Evolutionary conservation across 2,113 vertebrate genomes (phyloP), one percentile per base, ranked within the genome.

Genomic region (Microcebus jonahi): DNA sequence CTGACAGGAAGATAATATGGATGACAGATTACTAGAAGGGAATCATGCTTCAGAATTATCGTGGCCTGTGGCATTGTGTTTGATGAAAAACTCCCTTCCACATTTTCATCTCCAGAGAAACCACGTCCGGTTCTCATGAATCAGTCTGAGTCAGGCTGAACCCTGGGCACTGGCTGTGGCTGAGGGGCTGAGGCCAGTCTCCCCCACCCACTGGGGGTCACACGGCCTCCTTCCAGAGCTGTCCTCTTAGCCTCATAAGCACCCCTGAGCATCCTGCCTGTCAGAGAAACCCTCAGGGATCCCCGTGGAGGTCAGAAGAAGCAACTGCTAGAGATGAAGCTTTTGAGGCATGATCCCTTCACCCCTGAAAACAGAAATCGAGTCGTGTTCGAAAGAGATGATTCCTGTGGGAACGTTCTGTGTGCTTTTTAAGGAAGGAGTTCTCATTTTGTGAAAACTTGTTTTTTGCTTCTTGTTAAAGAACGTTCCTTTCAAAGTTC

Each of bases 21-120:
- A 59, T 76, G 63, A 84, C 83, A 96, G 92, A 90, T 94, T 34
- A 79, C 59, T 77, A 65, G 76, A 42, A 55, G 68, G 31, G 53
- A 93, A 55, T 14, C n/a, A 20, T 15, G 53, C 45, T 89, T 93
- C 68, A 18, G 55, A 94, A 89, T 90, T 18, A 86, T 48, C 39
- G 6, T 36, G 23, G 45, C 90, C 88, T 36, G 59, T 25, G 53
- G 50, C 53, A 13, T 11, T 48, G 39, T 34, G 27, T 75, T 65
- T 88, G 42, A 77, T 63, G 59, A 95, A 34, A 85, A 83, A 91
- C 10, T 65, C 21, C 76, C 39, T 39, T 94, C 79, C 61, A 45
- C 75, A 61, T 88, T 95, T 82, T 70, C 14, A 17, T 77, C 48
- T 79, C 48, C 34, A 67, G 57, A 67, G 53, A 67, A 59, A 79